Evolutionary conservation across 30 jellyfish, hydroid and myxozoan species (phyloP).

Genomic region (Aurelia aurita): DNA sequence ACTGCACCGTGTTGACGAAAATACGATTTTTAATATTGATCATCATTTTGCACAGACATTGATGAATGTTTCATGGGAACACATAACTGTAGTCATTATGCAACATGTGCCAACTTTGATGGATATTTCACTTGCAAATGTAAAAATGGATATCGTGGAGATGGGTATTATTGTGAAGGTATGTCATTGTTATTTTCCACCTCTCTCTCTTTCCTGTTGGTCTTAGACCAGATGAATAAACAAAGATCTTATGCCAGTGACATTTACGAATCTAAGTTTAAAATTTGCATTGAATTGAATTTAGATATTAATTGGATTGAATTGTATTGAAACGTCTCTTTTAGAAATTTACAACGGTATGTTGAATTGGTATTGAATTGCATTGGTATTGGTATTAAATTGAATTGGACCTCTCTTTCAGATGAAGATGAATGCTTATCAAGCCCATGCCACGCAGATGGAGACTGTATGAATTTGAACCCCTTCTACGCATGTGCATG

Average conservation of each 20-base stretch:
- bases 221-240: too few species aligned
- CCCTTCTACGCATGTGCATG: slow-evolving; percentile 53
- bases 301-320: too few species aligned
- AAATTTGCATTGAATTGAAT: too few species aligned
- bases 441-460: slow-evolving; percentile 56
- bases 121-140: slow-evolving; percentile 69
- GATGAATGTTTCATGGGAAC: slow-evolving; percentile 47
- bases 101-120: slow-evolving; percentile 39
- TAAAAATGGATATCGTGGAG: slow-evolving; percentile 79
- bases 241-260: too few species aligned
- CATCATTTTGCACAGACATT: slow-evolving; percentile 19
- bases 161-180: slow-evolving; percentile 93
- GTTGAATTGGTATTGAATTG: too few species aligned
- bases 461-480: slow-evolving; percentile 37
- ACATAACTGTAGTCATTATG: slow-evolving; percentile 64
- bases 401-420: background rate
- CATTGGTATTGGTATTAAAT: too few species aligned
- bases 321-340: too few species aligned
- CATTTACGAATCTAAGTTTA: too few species aligned
- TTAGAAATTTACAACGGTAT: too few species aligned
- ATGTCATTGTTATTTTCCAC: background rate
- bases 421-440: slow-evolving; percentile 58
- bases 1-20: too few species aligned
- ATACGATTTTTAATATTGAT: background rate
- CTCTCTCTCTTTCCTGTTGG: too few species aligned